Evolutionary conservation across 2,888 invertebrate genomes (phyloP).

Genomic region (Hyposoter didymator): DNA sequence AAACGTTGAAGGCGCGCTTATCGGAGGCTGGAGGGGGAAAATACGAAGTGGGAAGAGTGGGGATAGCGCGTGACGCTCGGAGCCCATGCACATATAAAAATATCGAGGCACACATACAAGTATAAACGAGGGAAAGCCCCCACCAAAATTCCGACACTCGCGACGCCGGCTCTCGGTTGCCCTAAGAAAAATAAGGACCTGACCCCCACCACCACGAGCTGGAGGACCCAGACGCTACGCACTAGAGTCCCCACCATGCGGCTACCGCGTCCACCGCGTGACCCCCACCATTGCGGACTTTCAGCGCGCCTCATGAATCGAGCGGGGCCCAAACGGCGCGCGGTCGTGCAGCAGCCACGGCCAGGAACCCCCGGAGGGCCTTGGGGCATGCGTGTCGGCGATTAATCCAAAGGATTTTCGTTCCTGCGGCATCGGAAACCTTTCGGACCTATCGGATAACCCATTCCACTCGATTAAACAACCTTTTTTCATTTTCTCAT

Average conservation of each 20-base stretch:
- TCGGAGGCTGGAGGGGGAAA: conserved; percentile 65
- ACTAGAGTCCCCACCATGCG: conserved; percentile 4
- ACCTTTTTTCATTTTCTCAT: conserved; percentile 13
- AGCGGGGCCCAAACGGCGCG: conserved; percentile 57
- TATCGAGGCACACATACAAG: not conserved
- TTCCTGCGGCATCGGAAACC: conserved; percentile 28
- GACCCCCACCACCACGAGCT: conserved; percentile 42
- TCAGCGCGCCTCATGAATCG: conserved; percentile 23
- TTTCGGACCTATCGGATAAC: not conserved
- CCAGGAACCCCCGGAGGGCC: conserved; percentile 73
- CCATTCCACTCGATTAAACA: conserved; percentile 19
- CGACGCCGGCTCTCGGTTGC: conserved; percentile 74
- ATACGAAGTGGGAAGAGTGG: conserved; percentile 71
- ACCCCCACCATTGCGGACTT: conserved; percentile 20
- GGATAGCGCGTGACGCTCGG: conserved; percentile 82
- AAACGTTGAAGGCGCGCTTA: conserved; percentile 64
- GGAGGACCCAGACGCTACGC: conserved; percentile 12
- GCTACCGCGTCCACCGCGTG: not conserved
- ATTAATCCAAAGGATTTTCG: conserved; percentile 71
- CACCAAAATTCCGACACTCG: conserved; percentile 80
- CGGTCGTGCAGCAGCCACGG: conserved; percentile 64
- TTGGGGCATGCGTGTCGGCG: conserved; percentile 71
- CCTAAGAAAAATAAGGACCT: conserved; percentile 70
- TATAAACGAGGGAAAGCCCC: conserved; percentile 23
- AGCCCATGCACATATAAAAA: conserved; percentile 70